Base-by-base conservation (phyloP, 2,888 invertebrate genomes). In the Drosophila longiperda region DNA sequence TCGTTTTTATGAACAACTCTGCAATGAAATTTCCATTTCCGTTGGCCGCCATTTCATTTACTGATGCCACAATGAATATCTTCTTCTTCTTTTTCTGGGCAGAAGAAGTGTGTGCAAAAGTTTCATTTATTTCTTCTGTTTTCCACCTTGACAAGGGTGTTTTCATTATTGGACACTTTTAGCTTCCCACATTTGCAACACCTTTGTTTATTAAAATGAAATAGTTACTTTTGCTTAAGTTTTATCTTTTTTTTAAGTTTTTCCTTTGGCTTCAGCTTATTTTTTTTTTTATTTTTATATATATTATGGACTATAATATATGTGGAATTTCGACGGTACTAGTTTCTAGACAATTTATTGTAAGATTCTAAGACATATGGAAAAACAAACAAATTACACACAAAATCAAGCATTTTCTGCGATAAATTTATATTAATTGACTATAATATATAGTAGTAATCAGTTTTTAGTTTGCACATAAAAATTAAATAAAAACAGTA, bases 1-100 rank as follows among this genome's bases (percentile, higher is more conserved):
- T 65, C 59, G 60, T 78, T 78, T 78, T 78, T 75, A 75, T 78
- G 79, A 78, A 78, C 79, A 78, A 75, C 72, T 75, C 79, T 65
- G 78, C 75, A 75, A 78, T 78, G 79, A 78, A 78, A 78, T 78
- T 78, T 78, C 78, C 78, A 79, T 75, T 78, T 78, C 79, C 79
- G 61, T 61, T 78, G 78, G 79, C 75, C 78, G 78, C 71, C 78
- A 78, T 78, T 78, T 78, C 75, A 78, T 78, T 78, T 78, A 78
- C 77, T 66, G 65, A 32, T 53, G 53, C 17, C 42, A 40, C 67
- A 59, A 55, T 73, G 55, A 60, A 58, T 15, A 3, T 38, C 7
- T 26, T 29, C 34, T 36, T 20, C 34, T 20, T 42, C n/a, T n/a
- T 50, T 6, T n/a, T 2, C n/a, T 36, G 4, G 55, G 11, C 49